A percentile compares a stretch with the other conserved stretches of the same genome.
Conservation (phyloP, 2,797 vertebrate genomes). For the Sebastes iracundus region DNA sequence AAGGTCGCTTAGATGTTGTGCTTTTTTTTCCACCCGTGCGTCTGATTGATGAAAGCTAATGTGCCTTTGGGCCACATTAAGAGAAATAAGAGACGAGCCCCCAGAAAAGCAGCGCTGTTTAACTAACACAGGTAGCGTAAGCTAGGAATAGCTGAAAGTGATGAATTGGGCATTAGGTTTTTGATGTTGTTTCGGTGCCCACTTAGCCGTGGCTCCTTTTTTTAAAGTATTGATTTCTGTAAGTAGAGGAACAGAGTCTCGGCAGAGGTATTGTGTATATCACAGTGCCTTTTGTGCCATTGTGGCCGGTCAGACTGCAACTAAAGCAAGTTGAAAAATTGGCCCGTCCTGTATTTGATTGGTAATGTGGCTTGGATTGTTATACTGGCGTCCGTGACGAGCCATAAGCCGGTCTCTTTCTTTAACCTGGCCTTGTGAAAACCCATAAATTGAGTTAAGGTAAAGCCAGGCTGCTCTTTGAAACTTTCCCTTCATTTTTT, state of each 20-base stretch:
- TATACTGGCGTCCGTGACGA: background rate
- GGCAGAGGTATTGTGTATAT: conserved; percentile 8
- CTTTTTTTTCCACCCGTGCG: conserved; percentile 8
- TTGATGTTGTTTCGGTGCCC: conserved; percentile 27
- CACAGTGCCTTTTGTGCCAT: background rate
- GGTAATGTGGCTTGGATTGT: background rate
- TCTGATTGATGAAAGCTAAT: conserved; percentile 61
- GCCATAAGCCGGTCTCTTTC: background rate
- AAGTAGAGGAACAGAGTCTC: conserved; percentile 14
- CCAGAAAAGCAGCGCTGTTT: conserved; percentile 31
- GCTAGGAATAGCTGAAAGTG: conserved; percentile 36
- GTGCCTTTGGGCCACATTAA: conserved; percentile 53
- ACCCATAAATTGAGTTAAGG: conserved; percentile 24
- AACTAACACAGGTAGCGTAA: conserved; percentile 31
- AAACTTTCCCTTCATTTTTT: conserved; percentile 17
- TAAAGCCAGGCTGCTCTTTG: conserved; percentile 20
- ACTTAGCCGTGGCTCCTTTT: conserved; percentile 18
- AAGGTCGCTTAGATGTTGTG: conserved; percentile 19
- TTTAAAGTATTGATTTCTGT: conserved; percentile 45
- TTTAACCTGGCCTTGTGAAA: background rate
- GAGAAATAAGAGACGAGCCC: conserved; percentile 9
- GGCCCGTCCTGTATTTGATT: background rate
- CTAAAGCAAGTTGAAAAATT: conserved; percentile 12
- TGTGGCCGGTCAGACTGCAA: background rate
- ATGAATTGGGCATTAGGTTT: conserved; percentile 40